These are phyloP conservation scores for Phataginus tetradactyla DNA, from an alignment of 2,797 vertebrate species.

Conservation along the genomic window DNA sequence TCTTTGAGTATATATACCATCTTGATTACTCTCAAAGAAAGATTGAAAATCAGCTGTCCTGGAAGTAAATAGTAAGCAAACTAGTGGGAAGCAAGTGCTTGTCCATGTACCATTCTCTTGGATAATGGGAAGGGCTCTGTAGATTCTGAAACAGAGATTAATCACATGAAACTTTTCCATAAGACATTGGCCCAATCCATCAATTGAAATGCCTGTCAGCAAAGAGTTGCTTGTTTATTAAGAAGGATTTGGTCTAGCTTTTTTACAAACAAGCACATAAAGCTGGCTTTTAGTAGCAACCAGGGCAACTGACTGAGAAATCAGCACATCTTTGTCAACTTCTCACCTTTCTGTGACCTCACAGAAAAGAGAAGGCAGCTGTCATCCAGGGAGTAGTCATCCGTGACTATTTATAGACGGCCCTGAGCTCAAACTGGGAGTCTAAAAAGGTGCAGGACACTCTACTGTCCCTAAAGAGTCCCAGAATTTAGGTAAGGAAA, in stretches of 20 bases:
- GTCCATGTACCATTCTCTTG: background rate
- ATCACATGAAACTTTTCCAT: background rate
- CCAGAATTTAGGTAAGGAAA: background rate
- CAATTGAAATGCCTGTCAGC: background rate
- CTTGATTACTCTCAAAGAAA: background rate
- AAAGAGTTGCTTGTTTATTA: background rate
- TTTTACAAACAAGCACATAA: background rate
- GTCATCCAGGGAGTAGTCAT: background rate
- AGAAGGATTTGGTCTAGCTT: background rate
- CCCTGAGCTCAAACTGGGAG: background rate
- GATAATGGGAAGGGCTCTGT: background rate
- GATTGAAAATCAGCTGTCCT: background rate
- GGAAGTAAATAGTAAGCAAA: background rate
- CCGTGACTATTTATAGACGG: background rate
- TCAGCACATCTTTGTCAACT: background rate
- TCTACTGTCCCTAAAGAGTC: background rate
- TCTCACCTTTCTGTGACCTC: background rate
- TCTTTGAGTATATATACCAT: background rate
- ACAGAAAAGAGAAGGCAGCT: background rate
- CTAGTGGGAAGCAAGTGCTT: background rate
- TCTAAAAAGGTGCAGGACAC: background rate
- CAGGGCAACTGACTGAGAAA: background rate
- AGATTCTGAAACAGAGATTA: background rate
- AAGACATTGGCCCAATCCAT: background rate
- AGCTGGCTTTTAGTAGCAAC: background rate